A percentile compares a stretch with the other conserved stretches of the same genome.
Evolutionary conservation across 2,113 vertebrate genomes (phyloP).

Genomic region (Piaya cayana): DNA sequence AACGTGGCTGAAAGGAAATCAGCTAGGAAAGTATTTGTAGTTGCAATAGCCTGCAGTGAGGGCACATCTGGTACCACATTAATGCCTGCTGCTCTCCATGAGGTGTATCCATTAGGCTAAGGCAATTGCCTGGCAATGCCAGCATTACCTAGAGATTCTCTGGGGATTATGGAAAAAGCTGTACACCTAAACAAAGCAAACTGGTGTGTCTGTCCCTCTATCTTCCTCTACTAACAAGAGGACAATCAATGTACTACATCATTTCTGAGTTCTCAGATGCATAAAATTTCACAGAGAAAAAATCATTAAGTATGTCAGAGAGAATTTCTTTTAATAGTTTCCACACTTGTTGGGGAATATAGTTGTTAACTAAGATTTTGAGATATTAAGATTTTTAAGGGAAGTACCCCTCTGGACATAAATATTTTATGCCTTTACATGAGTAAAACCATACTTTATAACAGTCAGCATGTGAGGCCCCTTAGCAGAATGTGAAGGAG

Average conservation of each 20-base stretch:
- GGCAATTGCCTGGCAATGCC: background rate
- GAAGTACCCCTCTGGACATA: background rate
- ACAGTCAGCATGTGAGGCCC: background rate
- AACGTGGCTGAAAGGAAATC: background rate
- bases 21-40: background rate
- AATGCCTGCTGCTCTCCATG: background rate
- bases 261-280: background rate
- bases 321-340: background rate
- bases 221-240: background rate
- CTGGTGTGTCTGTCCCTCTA: rapidly evolving
- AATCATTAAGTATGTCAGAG: rapidly evolving
- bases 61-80: background rate
- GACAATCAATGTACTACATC: background rate
- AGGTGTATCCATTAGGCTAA: background rate
- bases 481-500: background rate
- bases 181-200: background rate
- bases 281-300: background rate
- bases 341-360: background rate
- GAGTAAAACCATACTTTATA: background rate
- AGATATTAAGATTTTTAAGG: background rate
- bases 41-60: background rate
- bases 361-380: background rate
- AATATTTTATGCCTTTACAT: background rate
- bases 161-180: background rate
- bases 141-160: background rate